Evolutionary conservation across 2,888 invertebrate genomes (phyloP), one percentile per base, ranked within the genome.

Genomic region (Stenotaenia linearis): DNA sequence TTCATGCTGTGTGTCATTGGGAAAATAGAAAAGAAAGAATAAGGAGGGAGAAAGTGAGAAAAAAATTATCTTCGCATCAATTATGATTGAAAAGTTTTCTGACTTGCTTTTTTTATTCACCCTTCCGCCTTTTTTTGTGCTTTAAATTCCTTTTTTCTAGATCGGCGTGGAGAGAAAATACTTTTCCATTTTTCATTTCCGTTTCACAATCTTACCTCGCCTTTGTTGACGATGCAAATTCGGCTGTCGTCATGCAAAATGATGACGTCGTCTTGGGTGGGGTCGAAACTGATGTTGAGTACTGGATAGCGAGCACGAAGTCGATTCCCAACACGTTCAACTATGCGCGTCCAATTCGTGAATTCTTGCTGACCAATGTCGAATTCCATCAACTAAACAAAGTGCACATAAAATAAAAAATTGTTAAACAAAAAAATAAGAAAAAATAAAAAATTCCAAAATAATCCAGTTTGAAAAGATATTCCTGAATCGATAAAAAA

Each of bases 181-280:
- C 69, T 69, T 69, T 69, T 69, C 69, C 69, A 69, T 69, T 69
- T 69, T 69, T 45, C 69, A 77, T 61, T 56, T 82, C 69, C 69
- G 69, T 69, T 69, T 23, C 69, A 69, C 69, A 69, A 69, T 69
- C 84, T 84, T 85, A 89, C 89, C 85, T 88, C 87, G 45, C 87
- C 85, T 84, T 90, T 89, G 84, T 91, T 87, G 35, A 90, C 85
- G 32, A 90, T 86, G 86, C 90, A 90, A 74, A 94, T 89, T 77
- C 90, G 89, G 77, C 89, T 89, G 82, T 94, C 92, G 84, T 94
- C 93, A 81, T 92, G 90, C 78, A 93, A 86, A 15, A 95, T 86
- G 37, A 95, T 88, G 4, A 93, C 89, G 83, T 92, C 87, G 0
- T 90, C 87, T 82, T 90, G 89, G 0, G 87, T 85, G 0, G 90